These are phyloP conservation scores for Triplophysa siluroides DNA, from an alignment of 2,113 vertebrate genomes.

Conservation along the genomic window DNA sequence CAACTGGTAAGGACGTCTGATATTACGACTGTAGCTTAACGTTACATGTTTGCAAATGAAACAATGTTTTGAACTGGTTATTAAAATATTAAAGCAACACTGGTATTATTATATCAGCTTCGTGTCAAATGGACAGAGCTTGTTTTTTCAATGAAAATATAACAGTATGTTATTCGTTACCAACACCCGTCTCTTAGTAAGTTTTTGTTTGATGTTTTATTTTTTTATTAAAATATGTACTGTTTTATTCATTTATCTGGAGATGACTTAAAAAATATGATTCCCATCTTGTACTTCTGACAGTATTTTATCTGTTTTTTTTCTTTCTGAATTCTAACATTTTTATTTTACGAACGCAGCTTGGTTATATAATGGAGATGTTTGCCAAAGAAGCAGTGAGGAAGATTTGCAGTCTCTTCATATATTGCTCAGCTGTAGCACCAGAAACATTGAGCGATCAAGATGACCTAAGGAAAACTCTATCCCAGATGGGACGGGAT, in stretches of 20 bases:
- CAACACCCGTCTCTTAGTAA: too few species aligned
- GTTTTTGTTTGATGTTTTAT: too few species aligned
- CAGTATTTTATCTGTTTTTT: neutral
- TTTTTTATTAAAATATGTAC: too few species aligned
- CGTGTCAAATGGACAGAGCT: too few species aligned
- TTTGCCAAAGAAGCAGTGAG: constrained; percentile 21
- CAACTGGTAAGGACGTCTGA: neutral
- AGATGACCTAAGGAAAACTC: neutral
- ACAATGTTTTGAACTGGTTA: too few species aligned
- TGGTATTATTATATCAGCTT: too few species aligned
- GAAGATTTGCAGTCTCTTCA: constrained; percentile 37
- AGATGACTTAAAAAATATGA: too few species aligned
- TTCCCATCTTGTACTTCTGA: too few species aligned
- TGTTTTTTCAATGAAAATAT: too few species aligned
- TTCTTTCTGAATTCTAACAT: neutral
- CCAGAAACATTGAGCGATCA: neutral
- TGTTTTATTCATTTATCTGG: too few species aligned
- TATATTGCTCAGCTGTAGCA: constrained; percentile 11
- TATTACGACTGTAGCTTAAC: neutral
- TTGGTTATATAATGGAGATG: constrained; percentile 23
- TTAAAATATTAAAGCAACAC: too few species aligned
- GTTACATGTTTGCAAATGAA: neutral
- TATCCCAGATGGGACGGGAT: neutral
- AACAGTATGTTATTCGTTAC: too few species aligned
- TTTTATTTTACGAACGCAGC: neutral